Conservation (phyloP, 2,113 vertebrate species). For the Corydoras maculifer region DNA sequence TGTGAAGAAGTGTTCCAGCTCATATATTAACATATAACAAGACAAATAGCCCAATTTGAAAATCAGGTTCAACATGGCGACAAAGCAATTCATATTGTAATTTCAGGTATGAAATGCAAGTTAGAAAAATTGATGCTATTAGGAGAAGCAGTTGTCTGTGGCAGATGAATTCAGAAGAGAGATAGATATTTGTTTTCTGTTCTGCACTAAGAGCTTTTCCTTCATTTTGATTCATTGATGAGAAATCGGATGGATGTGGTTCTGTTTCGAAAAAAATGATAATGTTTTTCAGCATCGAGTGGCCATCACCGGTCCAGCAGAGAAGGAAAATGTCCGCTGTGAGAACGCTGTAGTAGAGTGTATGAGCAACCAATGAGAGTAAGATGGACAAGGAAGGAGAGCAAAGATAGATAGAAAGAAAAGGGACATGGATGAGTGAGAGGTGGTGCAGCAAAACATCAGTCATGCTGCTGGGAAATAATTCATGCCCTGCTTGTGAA, state of each 20-base stretch:
- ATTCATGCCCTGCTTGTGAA: conserved; percentile 61
- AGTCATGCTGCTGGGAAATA: conserved; percentile 60
- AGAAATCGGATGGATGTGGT: too few species aligned
- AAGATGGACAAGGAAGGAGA: neutral
- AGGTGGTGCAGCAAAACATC: conserved; percentile 38
- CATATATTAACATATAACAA: conserved; percentile 32
- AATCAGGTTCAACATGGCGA: conserved; percentile 20
- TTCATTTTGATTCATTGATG: conserved; percentile 2
- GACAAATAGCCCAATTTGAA: conserved; percentile 43
- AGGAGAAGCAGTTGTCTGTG: conserved; percentile 37
- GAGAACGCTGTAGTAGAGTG: too few species aligned
- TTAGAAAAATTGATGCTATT: conserved; percentile 40
- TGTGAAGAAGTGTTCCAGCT: too few species aligned
- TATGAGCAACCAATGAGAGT: neutral
- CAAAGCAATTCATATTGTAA: conserved; percentile 40
- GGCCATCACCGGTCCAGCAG: too few species aligned
- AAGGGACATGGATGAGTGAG: conserved; percentile 26
- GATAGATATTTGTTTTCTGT: conserved; percentile 12
- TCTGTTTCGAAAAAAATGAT: too few species aligned
- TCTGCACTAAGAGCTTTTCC: neutral
- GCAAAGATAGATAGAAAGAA: conserved; percentile 10
- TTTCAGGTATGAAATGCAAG: conserved; percentile 34
- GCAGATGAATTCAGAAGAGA: conserved; percentile 12
- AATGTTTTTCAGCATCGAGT: too few species aligned
- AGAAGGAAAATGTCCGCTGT: too few species aligned